Base-by-base conservation (phyloP, 2,113 vertebrate genomes). In the Megaceryle torquata region DNA sequence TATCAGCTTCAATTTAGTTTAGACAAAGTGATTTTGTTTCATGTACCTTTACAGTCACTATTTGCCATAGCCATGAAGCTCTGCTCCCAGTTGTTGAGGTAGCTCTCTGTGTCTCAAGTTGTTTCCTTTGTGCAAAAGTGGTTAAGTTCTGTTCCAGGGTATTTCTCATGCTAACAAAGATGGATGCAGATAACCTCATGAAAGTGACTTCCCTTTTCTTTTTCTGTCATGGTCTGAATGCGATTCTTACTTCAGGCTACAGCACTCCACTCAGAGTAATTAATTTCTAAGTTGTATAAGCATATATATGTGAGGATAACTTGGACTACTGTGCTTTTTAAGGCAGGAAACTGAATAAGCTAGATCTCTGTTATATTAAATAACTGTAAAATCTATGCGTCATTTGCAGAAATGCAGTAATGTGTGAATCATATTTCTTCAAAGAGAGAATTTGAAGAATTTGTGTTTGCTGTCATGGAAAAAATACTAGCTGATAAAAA, bases 41-140 rank as follows among this genome's bases (percentile, higher is more conserved):
- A 0, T 22, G 7, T 28, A 21, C 0, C 0, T 54, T 33, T 50
- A 15, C 16, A 22, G 24, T 59, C 31, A 21, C 8, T n/a, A 2
- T 44, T 71, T 79, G 16, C 53, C 76, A 6, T 14, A 82, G 25
- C 24, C 67, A 9, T 16, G 16, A 75, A 71, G 33, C 11, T 78
- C 1, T 29, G 33, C 11, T 80, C 48, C 21, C 35, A 48, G 18
- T 16, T 61, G 25, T 43, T 0, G 3, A 70, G 33, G 22, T 19
- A 50, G 11, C 3, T 46, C 17, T 50, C 53, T 61, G 9, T 61
- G 53, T 50, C 21, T 39, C 37, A 79, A 24, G 6, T 33, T 74
- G 22, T 41, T 81, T 85, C 46, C n/a, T 24, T 4, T 39, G 31
- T 0, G 1, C 13, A 54, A 53, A 64, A 33, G 13, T 21, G 11